A percentile compares a stretch with the other conserved stretches of the same genome.
Evolutionary conservation across 2,888 invertebrate species (phyloP).

Genomic region (Lysandra bellargus): DNA sequence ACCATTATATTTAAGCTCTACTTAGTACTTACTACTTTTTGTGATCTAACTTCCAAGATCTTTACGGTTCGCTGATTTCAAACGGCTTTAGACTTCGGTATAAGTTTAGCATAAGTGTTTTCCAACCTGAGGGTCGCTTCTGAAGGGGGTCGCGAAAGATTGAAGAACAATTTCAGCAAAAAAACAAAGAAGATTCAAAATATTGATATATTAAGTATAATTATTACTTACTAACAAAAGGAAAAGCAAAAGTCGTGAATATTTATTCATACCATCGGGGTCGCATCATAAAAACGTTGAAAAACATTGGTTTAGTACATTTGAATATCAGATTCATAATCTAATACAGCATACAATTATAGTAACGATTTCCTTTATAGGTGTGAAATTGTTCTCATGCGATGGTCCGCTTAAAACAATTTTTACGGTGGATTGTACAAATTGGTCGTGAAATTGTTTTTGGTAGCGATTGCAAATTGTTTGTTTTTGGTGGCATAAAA

Average conservation of each 20-base stretch:
- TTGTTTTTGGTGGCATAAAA: neutral
- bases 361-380: conserved; percentile 56
- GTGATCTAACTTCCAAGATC: neutral
- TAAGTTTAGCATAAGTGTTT: neutral
- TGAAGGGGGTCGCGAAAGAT: too few species aligned
- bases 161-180: too few species aligned
- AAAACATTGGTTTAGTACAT: neutral
- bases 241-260: too few species aligned
- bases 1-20: neutral
- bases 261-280: too few species aligned
- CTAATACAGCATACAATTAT: conserved; percentile 41
- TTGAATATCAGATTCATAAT: conserved; percentile 29
- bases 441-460: neutral
- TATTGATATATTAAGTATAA: too few species aligned
- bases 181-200: too few species aligned
- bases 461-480: neutral
- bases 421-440: conserved; percentile 43
- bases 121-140: too few species aligned
- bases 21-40: neutral
- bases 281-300: too few species aligned
- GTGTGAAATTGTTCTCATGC: conserved; percentile 58
- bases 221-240: too few species aligned
- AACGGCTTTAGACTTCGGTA: neutral
- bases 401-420: conserved; percentile 49
- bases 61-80: neutral